These are phyloP conservation scores for Bombus superbus DNA, from an alignment of 1,140 invertebrate genomes.

Conservation along the genomic window DNA sequence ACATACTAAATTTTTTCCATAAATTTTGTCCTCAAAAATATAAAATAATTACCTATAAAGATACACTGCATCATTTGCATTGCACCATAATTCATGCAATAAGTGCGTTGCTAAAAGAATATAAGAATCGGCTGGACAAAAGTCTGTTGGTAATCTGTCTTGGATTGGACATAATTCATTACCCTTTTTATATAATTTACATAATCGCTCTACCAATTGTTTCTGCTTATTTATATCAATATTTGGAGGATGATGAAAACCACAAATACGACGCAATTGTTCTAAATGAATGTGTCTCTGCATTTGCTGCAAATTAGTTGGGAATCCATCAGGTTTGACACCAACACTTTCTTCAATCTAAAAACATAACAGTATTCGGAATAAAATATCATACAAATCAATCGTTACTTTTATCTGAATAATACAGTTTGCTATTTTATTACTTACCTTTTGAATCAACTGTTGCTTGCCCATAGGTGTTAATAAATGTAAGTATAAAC, in stretches of 20 bases:
- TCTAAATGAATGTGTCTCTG: slow-evolving; percentile 88
- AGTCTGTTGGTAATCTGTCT: slow-evolving; percentile 84
- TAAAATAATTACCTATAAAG: slow-evolving; percentile 79
- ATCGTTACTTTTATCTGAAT: neutral
- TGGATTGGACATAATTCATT: slow-evolving; percentile 78
- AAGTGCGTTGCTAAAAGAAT: slow-evolving; percentile 90
- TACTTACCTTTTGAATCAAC: slow-evolving; percentile 73
- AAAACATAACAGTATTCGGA: slow-evolving; percentile 20
- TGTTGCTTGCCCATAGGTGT: slow-evolving; percentile 78
- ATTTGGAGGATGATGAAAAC: slow-evolving; percentile 83
- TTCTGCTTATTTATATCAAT: slow-evolving; percentile 72
- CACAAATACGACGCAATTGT: slow-evolving; percentile 87
- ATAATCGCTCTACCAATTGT: slow-evolving; percentile 73
- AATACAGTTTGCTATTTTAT: neutral
- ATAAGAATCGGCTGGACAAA: slow-evolving; percentile 89
- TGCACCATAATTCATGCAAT: slow-evolving; percentile 87
- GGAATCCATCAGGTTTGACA: slow-evolving; percentile 70
- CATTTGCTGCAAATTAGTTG: slow-evolving; percentile 85
- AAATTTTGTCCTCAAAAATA: neutral
- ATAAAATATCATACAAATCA: neutral
- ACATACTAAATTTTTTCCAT: neutral
- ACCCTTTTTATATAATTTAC: slow-evolving; percentile 78
- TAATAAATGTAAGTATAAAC: slow-evolving; percentile 86
- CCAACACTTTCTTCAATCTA: slow-evolving; percentile 78
- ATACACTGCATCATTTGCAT: slow-evolving; percentile 84